These are phyloP conservation scores for Argyrosomus regius DNA, from an alignment of 2,797 vertebrate species.

Conservation along the genomic window DNA sequence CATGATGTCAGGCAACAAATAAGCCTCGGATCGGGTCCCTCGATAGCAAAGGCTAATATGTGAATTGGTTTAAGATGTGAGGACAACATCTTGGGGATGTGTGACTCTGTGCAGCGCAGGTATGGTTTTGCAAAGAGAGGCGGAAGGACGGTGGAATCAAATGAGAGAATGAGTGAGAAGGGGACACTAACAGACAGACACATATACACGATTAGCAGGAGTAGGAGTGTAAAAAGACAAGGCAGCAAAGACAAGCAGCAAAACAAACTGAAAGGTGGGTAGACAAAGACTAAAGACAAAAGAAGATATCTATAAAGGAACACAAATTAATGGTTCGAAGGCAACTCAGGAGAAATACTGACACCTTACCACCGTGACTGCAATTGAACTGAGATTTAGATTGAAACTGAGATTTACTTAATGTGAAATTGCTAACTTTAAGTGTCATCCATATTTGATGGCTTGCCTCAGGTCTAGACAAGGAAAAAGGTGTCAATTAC, in stretches of 20 bases:
- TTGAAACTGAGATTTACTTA: constrained; percentile 37
- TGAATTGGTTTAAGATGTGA: constrained; percentile 12
- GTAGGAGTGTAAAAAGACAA: not conserved
- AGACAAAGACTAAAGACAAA: not conserved
- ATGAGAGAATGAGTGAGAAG: not conserved
- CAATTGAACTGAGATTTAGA: not conserved
- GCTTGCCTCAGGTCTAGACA: constrained; percentile 42
- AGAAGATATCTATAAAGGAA: not conserved
- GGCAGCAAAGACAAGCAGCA: not conserved
- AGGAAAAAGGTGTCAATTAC: constrained; percentile 54
- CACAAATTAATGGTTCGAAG: constrained; percentile 1
- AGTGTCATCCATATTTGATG: constrained; percentile 57
- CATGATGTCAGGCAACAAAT: constrained; percentile 50
- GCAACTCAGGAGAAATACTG: not conserved
- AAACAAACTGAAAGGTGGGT: not conserved
- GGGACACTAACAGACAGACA: not conserved
- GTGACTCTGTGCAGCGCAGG: not conserved
- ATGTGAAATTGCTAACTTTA: constrained; percentile 51
- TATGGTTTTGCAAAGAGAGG: not conserved
- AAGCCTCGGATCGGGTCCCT: constrained; percentile 20
- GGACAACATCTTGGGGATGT: constrained; percentile 14
- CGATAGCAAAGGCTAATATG: constrained; percentile 10
- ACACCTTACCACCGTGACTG: not conserved
- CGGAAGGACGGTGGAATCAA: not conserved
- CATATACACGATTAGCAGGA: not conserved